Evolutionary conservation across 1,140 invertebrate species (phyloP), one percentile per base, ranked within the genome.

Genomic region (Bombus sibiricus): DNA sequence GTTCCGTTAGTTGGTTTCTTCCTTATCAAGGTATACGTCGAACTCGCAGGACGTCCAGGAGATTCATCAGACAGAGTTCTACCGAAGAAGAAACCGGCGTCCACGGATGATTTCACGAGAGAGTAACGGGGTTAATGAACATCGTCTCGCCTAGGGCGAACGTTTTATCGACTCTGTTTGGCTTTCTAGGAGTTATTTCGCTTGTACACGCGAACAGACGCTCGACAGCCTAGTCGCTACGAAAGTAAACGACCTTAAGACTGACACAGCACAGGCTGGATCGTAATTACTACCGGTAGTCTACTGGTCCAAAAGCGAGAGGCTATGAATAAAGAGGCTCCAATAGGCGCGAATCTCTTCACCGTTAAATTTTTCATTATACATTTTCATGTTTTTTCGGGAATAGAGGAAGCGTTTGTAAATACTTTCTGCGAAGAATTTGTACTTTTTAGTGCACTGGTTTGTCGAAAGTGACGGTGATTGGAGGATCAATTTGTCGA

Each of bases 171-270:
- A 10, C 18, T 9, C 47, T 18, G 64, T 37, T 53, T 57, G 25
- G n/a, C 47, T 74, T 62, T 47, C 72, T 74, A 74, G 15, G 15
- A 25, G 15, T n/a, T 47, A 8, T 10, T 18, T 15, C 18, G 15
- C n/a, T 41, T 13, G 34, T 32, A 47, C 34, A 28, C 41, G 72
- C n/a, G 41, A 47, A 12, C 41, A 34, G 34, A 74, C 9, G n/a
- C 72, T 22, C 72, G 15, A 47, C 28, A 18, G 13, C 3, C 28
- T 28, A 37, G 28, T 13, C 39, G 37, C 37, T 39, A 71, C 12
- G 64, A 86, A 81, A 81, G 84, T 86, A 82, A 88, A 88, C 47
- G 74, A 87, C 57, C 62, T 64, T 72, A 81, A 28, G 34, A 71
- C 43, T 71, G 64, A 66, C 53, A 32, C 43, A 73, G 43, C 79